These are phyloP conservation scores for Clarias pachynema DNA, from an alignment of 2,797 vertebrate species.

Conservation along the genomic window DNA sequence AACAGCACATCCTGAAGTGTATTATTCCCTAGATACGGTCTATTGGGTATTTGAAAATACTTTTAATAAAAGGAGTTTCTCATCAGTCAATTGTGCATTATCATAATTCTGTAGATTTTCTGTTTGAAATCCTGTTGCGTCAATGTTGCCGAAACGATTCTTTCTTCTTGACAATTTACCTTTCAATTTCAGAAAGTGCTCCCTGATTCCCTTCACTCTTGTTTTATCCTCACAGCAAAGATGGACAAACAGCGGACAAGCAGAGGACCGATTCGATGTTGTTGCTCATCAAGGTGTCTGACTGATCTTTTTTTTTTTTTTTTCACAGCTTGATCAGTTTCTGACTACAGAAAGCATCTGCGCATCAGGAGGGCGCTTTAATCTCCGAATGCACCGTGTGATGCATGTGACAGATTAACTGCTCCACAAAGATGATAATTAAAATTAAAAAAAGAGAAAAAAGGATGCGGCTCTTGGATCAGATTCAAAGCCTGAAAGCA, in stretches of 20 bases:
- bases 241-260: not conserved
- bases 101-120: not conserved
- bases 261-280: too few species aligned
- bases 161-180: not conserved
- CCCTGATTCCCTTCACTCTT: not conserved
- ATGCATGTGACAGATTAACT: conserved; percentile 8
- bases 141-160: not conserved
- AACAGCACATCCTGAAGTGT: not conserved
- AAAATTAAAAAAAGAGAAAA: not conserved
- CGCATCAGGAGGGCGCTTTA: not conserved
- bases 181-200: not conserved
- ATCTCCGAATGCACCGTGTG: not conserved
- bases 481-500: not conserved
- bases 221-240: not conserved
- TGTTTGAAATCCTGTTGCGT: not conserved
- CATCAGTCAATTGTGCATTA: too few species aligned
- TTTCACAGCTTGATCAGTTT: conserved; percentile 3
- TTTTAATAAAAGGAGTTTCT: not conserved
- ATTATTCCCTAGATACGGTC: not conserved
- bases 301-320: not conserved
- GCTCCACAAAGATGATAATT: not conserved
- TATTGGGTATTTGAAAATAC: not conserved
- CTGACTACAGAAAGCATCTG: not conserved
- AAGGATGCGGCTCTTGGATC: not conserved
- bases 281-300: not conserved